Conservation (phyloP, 2,797 vertebrate species). For the Coccyzus lansbergi region DNA sequence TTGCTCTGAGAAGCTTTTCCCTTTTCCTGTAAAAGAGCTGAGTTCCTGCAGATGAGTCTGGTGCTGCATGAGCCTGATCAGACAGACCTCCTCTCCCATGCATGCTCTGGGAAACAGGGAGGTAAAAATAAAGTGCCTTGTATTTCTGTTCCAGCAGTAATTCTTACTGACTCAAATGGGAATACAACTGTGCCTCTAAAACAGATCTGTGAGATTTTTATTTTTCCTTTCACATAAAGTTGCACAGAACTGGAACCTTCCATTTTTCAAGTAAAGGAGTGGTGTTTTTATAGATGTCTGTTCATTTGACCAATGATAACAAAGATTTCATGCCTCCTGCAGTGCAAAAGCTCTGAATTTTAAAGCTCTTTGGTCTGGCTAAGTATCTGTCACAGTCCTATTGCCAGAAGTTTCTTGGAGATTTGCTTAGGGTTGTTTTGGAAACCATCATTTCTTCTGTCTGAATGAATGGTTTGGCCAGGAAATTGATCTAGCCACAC, state of each 20-base stretch:
- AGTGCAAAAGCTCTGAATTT: not conserved
- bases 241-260: not conserved
- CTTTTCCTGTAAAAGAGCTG: not conserved
- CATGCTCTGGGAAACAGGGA: not conserved
- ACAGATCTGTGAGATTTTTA: fast-evolving
- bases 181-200: not conserved
- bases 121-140: conserved; percentile 42
- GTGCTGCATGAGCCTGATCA: not conserved
- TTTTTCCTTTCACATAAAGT: not conserved
- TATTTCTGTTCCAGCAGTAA: conserved; percentile 4
- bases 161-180: not conserved
- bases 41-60: not conserved
- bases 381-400: not conserved
- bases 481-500: conserved; percentile 50
- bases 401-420: conserved; percentile 59
- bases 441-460: conserved; percentile 51
- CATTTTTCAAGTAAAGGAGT: not conserved
- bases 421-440: conserved; percentile 44
- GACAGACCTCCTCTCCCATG: not conserved
- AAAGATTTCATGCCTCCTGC: not conserved
- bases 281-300: conserved; percentile 9
- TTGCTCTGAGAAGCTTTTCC: not conserved
- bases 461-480: conserved; percentile 63
- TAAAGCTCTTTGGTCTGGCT: conserved; percentile 21
- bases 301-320: conserved; percentile 2